Evolutionary conservation across 2,113 vertebrate species (phyloP).

Genomic region (Eulacestoma nigropectus): DNA sequence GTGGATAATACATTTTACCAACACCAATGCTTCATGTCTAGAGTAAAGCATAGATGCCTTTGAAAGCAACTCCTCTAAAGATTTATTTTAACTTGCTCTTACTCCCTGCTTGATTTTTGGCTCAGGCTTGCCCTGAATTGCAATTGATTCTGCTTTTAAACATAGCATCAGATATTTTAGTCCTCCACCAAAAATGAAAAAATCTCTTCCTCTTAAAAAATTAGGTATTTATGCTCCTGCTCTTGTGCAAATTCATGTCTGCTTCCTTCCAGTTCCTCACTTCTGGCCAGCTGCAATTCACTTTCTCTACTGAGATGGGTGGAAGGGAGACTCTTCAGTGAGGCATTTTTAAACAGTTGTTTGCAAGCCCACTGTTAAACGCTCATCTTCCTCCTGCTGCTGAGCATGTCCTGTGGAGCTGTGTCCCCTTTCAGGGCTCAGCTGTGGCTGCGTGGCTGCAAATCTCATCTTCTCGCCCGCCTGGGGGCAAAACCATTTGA

Average conservation of each 20-base stretch:
- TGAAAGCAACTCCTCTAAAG: neutral
- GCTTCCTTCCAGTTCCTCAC: neutral
- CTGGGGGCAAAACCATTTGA: constrained; percentile 45
- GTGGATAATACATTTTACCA: neutral
- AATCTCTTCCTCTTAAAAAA: neutral
- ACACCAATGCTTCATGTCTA: neutral
- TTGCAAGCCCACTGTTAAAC: neutral
- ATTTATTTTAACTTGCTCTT: neutral
- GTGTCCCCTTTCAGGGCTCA: neutral
- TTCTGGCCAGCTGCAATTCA: neutral
- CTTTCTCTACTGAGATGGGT: neutral
- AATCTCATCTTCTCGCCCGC: constrained; percentile 34
- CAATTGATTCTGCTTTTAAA: neutral
- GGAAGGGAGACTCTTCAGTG: neutral
- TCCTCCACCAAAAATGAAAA: neutral
- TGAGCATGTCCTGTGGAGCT: neutral
- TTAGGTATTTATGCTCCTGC: neutral
- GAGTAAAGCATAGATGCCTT: neutral
- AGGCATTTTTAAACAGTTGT: neutral
- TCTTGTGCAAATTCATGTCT: accelerated
- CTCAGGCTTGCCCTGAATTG: neutral
- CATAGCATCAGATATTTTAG: neutral
- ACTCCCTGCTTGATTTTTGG: neutral
- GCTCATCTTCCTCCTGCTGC: accelerated
- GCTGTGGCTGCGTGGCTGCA: constrained; percentile 23